Conservation (phyloP, 53 echinoderm and acorn worm genomes). For the Holothuria scabra region DNA sequence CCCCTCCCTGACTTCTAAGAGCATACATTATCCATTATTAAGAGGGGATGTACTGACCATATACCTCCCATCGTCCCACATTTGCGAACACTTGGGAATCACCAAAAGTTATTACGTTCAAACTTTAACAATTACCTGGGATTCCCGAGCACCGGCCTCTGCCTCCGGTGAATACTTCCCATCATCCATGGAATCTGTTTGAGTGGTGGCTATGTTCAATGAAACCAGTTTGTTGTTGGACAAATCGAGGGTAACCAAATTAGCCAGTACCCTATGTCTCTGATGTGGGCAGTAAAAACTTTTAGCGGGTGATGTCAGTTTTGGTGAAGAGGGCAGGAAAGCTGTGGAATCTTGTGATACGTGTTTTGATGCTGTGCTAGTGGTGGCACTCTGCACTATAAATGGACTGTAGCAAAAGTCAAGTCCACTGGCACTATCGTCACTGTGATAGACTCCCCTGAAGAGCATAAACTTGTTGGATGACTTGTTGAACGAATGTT, state of each 20-base stretch:
- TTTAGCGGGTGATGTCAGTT: not conserved
- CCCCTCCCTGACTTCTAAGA: no score
- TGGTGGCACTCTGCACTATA: slow-evolving; percentile 35
- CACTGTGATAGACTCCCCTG: slow-evolving; percentile 33
- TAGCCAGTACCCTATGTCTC: slow-evolving; percentile 82
- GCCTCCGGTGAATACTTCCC: no score
- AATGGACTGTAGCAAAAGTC: slow-evolving; percentile 59
- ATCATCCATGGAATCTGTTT: not conserved
- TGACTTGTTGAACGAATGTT: slow-evolving; percentile 18
- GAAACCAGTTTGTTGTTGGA: slow-evolving; percentile 70
- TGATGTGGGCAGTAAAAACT: slow-evolving; percentile 64
- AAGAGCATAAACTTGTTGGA: slow-evolving; percentile 46
- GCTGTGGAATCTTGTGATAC: slow-evolving; percentile 24
- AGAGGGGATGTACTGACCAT: no score
- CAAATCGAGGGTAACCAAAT: slow-evolving; percentile 83
- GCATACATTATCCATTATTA: no score
- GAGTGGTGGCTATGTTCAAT: slow-evolving; percentile 14
- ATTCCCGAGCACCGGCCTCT: no score
- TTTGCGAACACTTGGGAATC: no score
- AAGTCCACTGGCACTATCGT: not conserved
- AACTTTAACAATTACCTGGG: no score
- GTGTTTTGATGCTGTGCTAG: slow-evolving; percentile 14
- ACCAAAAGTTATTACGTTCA: no score
- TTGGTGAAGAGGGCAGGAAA: slow-evolving; percentile 11
- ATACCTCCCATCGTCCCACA: no score